Conservation (phyloP, 2,113 vertebrate genomes). For the Archilochus colubris region DNA sequence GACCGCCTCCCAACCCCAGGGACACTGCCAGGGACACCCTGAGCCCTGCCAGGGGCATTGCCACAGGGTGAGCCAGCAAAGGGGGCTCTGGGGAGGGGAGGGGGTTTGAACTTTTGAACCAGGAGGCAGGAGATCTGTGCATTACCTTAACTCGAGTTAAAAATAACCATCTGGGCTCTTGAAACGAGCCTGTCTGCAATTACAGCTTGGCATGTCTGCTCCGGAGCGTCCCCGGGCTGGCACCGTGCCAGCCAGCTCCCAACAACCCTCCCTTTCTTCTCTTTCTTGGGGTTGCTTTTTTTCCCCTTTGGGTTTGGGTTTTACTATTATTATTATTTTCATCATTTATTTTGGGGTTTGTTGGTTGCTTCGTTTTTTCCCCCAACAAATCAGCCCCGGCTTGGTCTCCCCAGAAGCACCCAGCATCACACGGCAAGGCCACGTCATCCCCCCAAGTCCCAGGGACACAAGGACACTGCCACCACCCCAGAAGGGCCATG, state of each 20-base stretch:
- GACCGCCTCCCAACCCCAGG: fast-evolving
- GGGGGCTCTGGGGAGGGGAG: background rate
- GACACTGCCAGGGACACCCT: background rate
- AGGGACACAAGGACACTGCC: background rate
- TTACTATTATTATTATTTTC: background rate
- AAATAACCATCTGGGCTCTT: conserved; percentile 79
- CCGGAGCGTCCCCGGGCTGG: conserved; percentile 75
- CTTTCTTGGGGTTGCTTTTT: background rate
- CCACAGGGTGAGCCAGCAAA: fast-evolving
- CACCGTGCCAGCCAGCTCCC: conserved; percentile 71
- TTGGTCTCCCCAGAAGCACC: background rate
- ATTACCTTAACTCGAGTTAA: conserved; percentile 80
- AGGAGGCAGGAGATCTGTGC: conserved; percentile 67
- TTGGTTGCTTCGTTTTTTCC: background rate
- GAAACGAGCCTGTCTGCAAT: conserved; percentile 82
- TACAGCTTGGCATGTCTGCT: conserved; percentile 80
- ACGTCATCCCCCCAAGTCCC: fast-evolving
- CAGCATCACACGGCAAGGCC: fast-evolving
- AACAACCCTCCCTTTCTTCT: conserved; percentile 12
- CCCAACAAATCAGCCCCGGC: background rate
- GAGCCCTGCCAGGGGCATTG: fast-evolving
- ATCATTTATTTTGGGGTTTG: background rate
- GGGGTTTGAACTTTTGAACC: conserved; percentile 77
- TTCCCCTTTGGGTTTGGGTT: too few relatives aligned
- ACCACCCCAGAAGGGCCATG: background rate